Base-by-base conservation (phyloP, 2,888 invertebrate species). In the Leucoma salicis region DNA sequence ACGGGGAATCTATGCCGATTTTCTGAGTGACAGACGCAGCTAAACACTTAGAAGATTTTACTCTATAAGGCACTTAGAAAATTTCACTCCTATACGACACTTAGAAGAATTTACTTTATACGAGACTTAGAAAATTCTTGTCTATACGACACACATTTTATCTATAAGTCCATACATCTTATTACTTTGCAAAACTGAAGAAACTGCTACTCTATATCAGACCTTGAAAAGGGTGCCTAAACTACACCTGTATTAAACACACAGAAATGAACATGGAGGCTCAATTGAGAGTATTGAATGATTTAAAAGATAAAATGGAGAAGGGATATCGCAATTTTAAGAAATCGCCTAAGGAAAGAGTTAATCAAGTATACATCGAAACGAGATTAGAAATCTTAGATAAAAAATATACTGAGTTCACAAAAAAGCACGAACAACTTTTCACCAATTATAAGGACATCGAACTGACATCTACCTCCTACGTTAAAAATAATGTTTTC, bases 261-360 rank as follows among this genome's bases (percentile, higher is more conserved):
- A 6, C 4, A 21, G 4, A 6, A 21, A 8, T 21, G 5, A 21
- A 21, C 8, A 21, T 21, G 21, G 21, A 21, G 21, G 4, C 21
- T 21, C 21, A 21, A 8, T 21, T 21, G 8, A 71, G 14, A 21
- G 21, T 21, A 21, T 21, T 21, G 8, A 8, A 21, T 4, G 21
- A 21, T 21, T 8, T 21, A 6, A 21, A 21, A 21, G 8, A 21
- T 21, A 4, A 21, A 21, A 21, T 21, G 4, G 21, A 21, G 8
- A 21, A 21, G 8, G 21, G 21, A 6, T 8, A 6, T 21, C 4
- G 4, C 8, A 21, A 21, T 21, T 21, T 12, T 11, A 12, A 12
- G n/a, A 11, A 12, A n/a, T 29, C 29, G 5, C n/a, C 29, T 7
- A 29, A 11, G 11, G n/a, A 21, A 8, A 21, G 21, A 21, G 8